Conservation (phyloP, 2,888 invertebrate species). For the Nomada fabriciana region DNA sequence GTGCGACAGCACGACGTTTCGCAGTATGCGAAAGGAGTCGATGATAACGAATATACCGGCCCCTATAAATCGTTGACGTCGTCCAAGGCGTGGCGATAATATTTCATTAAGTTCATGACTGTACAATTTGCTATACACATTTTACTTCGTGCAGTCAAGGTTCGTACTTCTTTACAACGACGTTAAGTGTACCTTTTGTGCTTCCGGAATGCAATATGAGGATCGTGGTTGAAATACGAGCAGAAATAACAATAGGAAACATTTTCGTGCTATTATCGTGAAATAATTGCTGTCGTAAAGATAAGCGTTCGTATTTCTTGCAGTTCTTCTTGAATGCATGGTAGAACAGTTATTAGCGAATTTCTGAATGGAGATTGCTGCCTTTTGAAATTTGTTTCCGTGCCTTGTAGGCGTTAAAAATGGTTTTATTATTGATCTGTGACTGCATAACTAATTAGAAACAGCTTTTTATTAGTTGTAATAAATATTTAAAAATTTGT, state of each 20-base stretch:
- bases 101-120: conserved; percentile 30
- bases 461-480: not conserved
- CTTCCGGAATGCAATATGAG: not conserved
- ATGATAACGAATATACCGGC: conserved; percentile 2
- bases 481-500: not conserved
- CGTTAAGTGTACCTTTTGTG: not conserved
- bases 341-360: not conserved
- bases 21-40: conserved; percentile 22
- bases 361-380: not conserved
- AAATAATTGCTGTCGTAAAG: not conserved
- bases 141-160: not conserved
- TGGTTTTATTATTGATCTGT: not conserved
- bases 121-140: conserved; percentile 14
- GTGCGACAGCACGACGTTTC: too few relatives aligned
- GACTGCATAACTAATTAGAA: not conserved
- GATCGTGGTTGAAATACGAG: conserved; percentile 1
- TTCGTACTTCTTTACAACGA: not conserved
- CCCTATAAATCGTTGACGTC: conserved; percentile 23
- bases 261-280: not conserved
- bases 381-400: not conserved
- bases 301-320: conserved; percentile 3
- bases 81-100: conserved; percentile 25
- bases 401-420: too few relatives aligned
- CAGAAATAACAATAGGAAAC: not conserved
- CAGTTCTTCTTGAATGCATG: not conserved